phyloP scores from a whole-genome alignment of 2,888 invertebrate species.

The Cyrtodaria siliqua region DNA sequence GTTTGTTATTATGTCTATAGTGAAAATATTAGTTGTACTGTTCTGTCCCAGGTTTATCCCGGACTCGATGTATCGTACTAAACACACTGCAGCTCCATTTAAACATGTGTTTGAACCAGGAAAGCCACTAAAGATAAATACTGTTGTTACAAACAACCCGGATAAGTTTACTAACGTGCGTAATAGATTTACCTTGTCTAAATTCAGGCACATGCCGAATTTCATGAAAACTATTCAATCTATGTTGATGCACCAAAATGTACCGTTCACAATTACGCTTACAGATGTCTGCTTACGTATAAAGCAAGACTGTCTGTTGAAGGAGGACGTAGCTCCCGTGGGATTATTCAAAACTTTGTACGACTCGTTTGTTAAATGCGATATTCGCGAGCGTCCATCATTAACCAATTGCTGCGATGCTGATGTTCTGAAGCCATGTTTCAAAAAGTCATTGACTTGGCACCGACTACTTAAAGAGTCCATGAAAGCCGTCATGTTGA shows the following conservation, averaged over 20 bases:
- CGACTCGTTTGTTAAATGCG: constrained; percentile 76
- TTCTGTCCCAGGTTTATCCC: constrained; percentile 77
- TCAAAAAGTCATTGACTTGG: constrained; percentile 62
- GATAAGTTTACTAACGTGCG: constrained; percentile 19
- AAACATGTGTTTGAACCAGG: constrained; percentile 17
- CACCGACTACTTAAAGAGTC: constrained; percentile 63
- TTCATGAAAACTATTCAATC: constrained; percentile 44
- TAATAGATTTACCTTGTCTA: constrained; percentile 28
- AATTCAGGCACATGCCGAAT: constrained; percentile 35
- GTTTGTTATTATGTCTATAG: constrained; percentile 64
- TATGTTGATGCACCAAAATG: constrained; percentile 40
- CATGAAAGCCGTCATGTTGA: constrained; percentile 66
- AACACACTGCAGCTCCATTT: constrained; percentile 21
- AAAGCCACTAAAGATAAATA: constrained; percentile 11
- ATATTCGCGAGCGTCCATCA: constrained; percentile 72
- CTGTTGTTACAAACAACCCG: constrained; percentile 37
- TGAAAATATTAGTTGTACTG: constrained; percentile 77
- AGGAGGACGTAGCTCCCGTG: constrained; percentile 70
- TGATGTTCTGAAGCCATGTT: constrained; percentile 47
- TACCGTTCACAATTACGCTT: constrained; percentile 48
- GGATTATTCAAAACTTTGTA: constrained; percentile 70
- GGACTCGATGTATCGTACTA: constrained; percentile 66
- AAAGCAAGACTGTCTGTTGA: constrained; percentile 67
- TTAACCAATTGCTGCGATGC: constrained; percentile 72
- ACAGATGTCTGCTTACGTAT: constrained; percentile 65